These are phyloP conservation scores for Tetragonula clypearis DNA, from an alignment of 1,140 invertebrate species.

Conservation along the genomic window DNA sequence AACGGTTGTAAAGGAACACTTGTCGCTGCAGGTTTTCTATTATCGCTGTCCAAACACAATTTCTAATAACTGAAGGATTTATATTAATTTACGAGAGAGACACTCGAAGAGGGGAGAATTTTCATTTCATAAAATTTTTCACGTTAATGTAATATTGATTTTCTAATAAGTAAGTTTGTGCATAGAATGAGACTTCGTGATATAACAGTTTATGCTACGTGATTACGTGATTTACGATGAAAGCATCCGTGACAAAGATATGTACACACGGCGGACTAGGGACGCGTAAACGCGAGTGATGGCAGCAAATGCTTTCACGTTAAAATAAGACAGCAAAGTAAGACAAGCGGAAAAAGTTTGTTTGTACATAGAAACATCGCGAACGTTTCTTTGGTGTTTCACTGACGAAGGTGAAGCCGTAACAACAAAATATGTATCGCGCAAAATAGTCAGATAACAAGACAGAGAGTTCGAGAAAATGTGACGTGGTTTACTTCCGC, in stretches of 20 bases:
- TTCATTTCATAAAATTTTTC: not conserved
- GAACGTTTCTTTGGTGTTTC: not conserved
- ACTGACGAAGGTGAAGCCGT: not conserved
- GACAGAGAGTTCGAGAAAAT: not conserved
- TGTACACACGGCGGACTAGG: not conserved
- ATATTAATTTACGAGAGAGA: not conserved
- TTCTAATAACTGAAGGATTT: not conserved
- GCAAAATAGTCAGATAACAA: not conserved
- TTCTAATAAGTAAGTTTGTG: too few species aligned
- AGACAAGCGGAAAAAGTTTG: not conserved
- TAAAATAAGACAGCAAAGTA: too few species aligned
- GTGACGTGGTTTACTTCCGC: not conserved
- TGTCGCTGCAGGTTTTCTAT: not conserved
- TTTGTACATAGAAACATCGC: slow-evolving; percentile 1
- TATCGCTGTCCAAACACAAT: not conserved
- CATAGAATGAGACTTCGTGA: too few species aligned
- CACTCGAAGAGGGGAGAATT: not conserved
- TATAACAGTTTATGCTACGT: too few species aligned
- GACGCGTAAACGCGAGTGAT: not conserved
- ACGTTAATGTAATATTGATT: not conserved
- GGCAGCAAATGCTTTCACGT: not conserved
- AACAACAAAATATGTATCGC: not conserved
- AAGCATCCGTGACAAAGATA: too few species aligned
- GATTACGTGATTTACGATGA: too few species aligned
- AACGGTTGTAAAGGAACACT: not conserved